A percentile compares a stretch with the other conserved stretches of the same genome.
Conservation (phyloP, 2,797 vertebrate species). For the Columba guinea region DNA sequence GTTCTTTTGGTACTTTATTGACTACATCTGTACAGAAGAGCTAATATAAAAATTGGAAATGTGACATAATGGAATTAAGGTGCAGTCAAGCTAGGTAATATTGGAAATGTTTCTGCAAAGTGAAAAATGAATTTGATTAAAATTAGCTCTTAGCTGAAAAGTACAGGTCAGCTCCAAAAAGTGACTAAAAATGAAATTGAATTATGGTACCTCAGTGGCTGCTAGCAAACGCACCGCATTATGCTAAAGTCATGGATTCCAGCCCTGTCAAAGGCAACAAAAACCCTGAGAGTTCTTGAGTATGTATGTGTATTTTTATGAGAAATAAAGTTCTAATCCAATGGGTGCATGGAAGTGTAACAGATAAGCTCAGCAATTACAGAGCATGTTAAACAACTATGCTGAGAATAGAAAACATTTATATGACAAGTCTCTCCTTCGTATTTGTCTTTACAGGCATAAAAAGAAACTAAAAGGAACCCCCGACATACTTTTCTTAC, state of each 20-base stretch:
- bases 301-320: neutral
- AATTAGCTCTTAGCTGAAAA: slow-evolving; percentile 19
- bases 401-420: neutral
- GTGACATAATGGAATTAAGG: slow-evolving; percentile 36
- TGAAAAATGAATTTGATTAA: slow-evolving; percentile 16
- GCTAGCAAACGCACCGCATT: neutral
- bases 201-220: neutral
- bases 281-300: neutral
- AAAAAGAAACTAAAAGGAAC: neutral
- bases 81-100: neutral
- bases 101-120: slow-evolving; percentile 12
- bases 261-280: neutral
- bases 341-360: neutral
- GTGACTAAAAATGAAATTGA: slow-evolving; percentile 6
- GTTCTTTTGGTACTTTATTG: neutral
- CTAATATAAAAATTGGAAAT: slow-evolving; percentile 29
- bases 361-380: neutral
- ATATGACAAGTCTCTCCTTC: neutral
- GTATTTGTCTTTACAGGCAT: neutral
- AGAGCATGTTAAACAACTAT: neutral
- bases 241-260: neutral
- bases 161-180: neutral
- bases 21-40: neutral
- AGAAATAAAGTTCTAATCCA: neutral
- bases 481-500: neutral